Conservation (phyloP, 2,113 vertebrate species). For the Datnioides undecimradiatus region DNA sequence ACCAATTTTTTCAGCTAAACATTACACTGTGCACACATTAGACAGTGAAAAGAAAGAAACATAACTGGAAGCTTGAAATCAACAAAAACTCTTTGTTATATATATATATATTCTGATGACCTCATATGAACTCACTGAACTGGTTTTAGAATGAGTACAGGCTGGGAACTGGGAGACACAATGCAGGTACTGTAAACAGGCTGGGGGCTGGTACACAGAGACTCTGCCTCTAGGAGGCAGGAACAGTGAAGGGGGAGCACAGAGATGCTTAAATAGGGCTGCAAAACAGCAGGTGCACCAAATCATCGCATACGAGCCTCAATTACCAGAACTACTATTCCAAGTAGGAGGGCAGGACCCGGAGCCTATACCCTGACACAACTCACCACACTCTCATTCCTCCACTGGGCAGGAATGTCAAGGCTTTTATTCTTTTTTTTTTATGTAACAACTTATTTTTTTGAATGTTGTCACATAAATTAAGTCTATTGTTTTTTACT, state of each 20-base stretch:
- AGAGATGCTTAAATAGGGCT: conserved; percentile 32
- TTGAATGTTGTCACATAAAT: not conserved
- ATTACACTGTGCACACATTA: too few species aligned
- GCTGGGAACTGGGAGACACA: not conserved
- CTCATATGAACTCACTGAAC: too few species aligned
- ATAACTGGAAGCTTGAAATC: too few species aligned
- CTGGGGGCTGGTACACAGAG: not conserved
- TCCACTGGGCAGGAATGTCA: not conserved
- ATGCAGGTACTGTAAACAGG: not conserved
- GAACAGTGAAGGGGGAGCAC: not conserved
- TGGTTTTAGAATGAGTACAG: rapidly evolving
- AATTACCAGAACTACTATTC: conserved; percentile 32
- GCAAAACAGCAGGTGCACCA: conserved; percentile 51
- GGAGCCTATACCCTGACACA: not conserved
- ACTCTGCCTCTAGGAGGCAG: not conserved
- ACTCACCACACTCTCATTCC: not conserved
- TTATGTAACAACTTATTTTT: not conserved
- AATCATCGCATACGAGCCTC: conserved; percentile 52
- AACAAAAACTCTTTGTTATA: too few species aligned
- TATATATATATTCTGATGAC: too few species aligned
- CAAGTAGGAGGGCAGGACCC: conserved; percentile 9
- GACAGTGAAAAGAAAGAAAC: too few species aligned
- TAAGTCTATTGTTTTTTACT: not conserved
- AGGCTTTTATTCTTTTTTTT: not conserved
- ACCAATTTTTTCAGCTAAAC: too few species aligned